These are phyloP conservation scores for Leptogaster cylindrica DNA, from an alignment of 2,888 invertebrate genomes.

Conservation along the genomic window DNA sequence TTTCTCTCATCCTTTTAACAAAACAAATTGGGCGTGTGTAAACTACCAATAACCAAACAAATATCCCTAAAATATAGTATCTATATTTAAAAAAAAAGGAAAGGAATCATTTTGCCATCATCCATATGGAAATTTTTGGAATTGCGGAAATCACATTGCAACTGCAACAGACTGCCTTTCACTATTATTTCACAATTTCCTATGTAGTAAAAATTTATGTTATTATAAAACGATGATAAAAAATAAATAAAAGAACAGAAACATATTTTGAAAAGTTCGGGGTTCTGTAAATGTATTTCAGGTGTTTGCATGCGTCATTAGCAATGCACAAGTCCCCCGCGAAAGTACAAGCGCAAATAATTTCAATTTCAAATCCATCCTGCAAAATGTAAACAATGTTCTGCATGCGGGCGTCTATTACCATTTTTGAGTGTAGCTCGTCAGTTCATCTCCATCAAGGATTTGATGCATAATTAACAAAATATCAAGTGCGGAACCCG, in stretches of 20 bases:
- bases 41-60: not conserved
- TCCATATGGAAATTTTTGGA: not conserved
- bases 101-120: not conserved
- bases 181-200: not conserved
- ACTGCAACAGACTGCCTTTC: not conserved
- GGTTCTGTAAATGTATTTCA: not conserved
- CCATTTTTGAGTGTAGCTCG: not conserved
- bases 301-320: not conserved
- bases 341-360: not conserved
- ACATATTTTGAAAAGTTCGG: not conserved
- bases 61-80: not conserved
- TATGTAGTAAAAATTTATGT: not conserved
- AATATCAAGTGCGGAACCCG: not conserved
- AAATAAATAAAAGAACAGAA: no score
- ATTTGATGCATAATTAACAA: not conserved
- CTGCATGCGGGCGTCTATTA: not conserved
- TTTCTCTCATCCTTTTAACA: not conserved
- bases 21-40: not conserved
- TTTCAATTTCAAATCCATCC: slow-evolving; percentile 6
- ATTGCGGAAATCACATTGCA: not conserved
- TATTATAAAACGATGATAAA: no score
- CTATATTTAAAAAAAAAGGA: not conserved
- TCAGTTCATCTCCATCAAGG: not conserved
- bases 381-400: not conserved
- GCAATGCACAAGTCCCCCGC: not conserved